These are phyloP conservation scores for Brachionus koreanus DNA, from an alignment of 1,140 invertebrate genomes.

Conservation along the genomic window DNA sequence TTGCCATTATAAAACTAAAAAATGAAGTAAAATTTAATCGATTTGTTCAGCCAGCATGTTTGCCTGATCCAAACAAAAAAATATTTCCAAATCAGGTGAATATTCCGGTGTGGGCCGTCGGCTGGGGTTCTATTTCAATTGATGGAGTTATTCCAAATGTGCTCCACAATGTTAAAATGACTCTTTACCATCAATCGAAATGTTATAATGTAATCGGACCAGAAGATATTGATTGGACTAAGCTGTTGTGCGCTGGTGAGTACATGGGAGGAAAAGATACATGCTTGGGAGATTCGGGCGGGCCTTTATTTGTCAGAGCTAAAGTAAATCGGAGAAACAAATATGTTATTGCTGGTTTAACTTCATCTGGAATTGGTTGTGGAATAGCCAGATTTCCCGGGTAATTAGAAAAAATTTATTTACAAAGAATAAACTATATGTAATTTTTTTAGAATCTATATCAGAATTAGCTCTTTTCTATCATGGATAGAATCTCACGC, in stretches of 20 bases:
- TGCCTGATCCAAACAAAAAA: background rate
- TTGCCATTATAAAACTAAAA: background rate
- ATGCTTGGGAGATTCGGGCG: background rate
- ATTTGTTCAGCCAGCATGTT: background rate
- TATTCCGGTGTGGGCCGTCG: background rate
- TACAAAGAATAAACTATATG: background rate
- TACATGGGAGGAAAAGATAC: background rate
- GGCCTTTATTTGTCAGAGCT: background rate
- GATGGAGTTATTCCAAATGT: background rate
- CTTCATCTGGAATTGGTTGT: slow-evolving; percentile 14
- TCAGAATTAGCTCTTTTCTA: background rate
- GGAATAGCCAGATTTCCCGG: background rate
- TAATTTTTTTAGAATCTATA: slow-evolving; percentile 16
- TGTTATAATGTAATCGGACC: background rate
- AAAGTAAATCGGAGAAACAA: background rate
- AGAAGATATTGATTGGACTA: slow-evolving; percentile 4
- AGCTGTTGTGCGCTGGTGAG: background rate
- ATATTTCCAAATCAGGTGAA: background rate
- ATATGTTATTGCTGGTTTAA: background rate
- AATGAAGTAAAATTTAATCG: background rate
- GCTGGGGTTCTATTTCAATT: background rate
- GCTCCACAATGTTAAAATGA: slow-evolving; percentile 26
- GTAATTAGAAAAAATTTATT: background rate
- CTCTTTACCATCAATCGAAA: background rate
- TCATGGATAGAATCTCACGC: slow-evolving; percentile 1